Percentiles rank a stretch among this genome's conserved stretches.
Evolutionary conservation across 2,888 invertebrate genomes (phyloP).

Genomic region (Platycnemis pennipes): DNA sequence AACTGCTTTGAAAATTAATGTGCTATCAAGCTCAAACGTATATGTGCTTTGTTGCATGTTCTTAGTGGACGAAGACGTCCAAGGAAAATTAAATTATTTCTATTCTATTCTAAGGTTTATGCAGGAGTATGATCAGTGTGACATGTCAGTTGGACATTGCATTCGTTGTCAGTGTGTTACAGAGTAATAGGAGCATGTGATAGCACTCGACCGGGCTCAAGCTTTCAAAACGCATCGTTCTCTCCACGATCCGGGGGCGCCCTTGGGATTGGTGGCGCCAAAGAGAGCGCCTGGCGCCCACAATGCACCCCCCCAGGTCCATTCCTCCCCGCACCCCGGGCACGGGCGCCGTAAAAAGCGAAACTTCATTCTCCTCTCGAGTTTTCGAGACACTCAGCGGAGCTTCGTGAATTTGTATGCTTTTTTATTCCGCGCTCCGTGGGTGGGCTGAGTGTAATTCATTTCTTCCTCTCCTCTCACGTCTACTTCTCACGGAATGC

Average conservation of each 20-base stretch:
- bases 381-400: neutral
- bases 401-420: neutral
- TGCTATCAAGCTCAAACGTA: too few species aligned
- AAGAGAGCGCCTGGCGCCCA: neutral
- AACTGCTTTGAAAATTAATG: too few species aligned
- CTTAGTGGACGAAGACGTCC: too few species aligned
- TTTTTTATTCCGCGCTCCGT: neutral
- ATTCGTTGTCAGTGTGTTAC: too few species aligned
- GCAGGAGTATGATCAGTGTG: neutral
- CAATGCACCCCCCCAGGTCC: neutral
- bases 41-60: too few species aligned
- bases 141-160: neutral
- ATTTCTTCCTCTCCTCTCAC: neutral
- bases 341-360: neutral
- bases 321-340: neutral
- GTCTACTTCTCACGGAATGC: too few species aligned
- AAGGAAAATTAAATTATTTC: too few species aligned
- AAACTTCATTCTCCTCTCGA: neutral
- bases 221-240: too few species aligned
- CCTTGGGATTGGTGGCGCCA: neutral
- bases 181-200: too few species aligned
- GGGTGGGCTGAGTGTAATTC: neutral
- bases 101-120: too few species aligned
- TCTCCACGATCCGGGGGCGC: neutral
- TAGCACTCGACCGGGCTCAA: too few species aligned